phyloP scores from a whole-genome alignment of 2,113 vertebrate species.

The Lepidiolamprologus cunningtoni region DNA sequence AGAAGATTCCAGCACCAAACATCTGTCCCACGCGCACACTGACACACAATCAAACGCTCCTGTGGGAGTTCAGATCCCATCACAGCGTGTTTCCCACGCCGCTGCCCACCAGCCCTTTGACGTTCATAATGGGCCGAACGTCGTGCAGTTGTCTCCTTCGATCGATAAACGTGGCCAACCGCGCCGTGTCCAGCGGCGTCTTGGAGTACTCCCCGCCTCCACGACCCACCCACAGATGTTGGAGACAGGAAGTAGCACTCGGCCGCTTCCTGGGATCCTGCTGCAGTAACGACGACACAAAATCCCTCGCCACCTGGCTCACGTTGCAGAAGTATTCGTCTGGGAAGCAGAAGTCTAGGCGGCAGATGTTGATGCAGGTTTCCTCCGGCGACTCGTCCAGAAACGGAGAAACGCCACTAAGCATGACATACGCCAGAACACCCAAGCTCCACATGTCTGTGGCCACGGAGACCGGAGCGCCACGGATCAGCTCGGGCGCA shows the following conservation, averaged over 20 bases:
- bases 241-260: constrained; percentile 82
- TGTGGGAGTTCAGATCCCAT: neutral
- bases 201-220: constrained; percentile 86
- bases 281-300: constrained; percentile 83
- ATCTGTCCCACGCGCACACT: neutral
- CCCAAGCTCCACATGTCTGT: constrained; percentile 94
- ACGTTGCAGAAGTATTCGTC: constrained; percentile 85
- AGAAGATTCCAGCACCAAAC: neutral
- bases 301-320: constrained; percentile 88
- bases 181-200: constrained; percentile 86
- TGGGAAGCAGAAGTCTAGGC: constrained; percentile 94
- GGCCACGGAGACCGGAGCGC: constrained; percentile 85
- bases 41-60: neutral
- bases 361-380: constrained; percentile 94
- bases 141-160: constrained; percentile 90
- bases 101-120: constrained; percentile 84
- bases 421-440: constrained; percentile 87
- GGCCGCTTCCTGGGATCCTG: constrained; percentile 88
- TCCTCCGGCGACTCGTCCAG: constrained; percentile 95
- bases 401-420: constrained; percentile 95
- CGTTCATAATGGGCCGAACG: constrained; percentile 78
- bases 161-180: constrained; percentile 88
- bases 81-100: constrained; percentile 69
- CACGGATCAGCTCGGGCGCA: constrained; percentile 91
- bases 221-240: constrained; percentile 88